phyloP scores from a whole-genome alignment of 1,140 invertebrate genomes.

The Kradibia gibbosae region DNA sequence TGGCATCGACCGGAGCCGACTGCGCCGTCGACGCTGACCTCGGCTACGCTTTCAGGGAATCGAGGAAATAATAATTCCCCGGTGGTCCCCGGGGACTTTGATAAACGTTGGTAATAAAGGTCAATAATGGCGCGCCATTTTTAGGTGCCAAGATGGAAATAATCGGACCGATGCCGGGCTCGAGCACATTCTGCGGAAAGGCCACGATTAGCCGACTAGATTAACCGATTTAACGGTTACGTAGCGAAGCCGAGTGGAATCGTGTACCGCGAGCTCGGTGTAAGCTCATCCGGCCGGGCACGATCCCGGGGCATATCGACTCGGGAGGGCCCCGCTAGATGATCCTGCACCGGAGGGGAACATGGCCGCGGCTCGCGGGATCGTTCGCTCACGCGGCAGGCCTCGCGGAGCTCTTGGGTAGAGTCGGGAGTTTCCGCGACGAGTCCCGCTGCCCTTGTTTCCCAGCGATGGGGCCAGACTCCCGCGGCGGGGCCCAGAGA shows the following conservation, averaged over 20 bases:
- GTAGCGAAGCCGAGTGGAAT: neutral
- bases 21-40: no score
- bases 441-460: slow-evolving; percentile 9
- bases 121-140: neutral
- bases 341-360: neutral
- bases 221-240: no score
- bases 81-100: no score
- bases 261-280: neutral
- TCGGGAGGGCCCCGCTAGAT: neutral
- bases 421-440: neutral
- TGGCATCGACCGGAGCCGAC: no score
- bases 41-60: no score
- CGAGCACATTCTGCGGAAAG: no score
- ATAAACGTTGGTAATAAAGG: neutral
- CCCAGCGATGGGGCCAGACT: slow-evolving; percentile 16
- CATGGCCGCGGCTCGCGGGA: neutral
- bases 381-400: neutral
- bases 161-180: no score
- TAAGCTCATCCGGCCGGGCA: neutral
- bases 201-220: no score
- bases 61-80: no score
- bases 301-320: neutral
- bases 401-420: no score
- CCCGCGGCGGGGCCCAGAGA: slow-evolving; percentile 22
- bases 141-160: no score